Conservation (phyloP, 1,140 invertebrate genomes). For the Phymastichus coffea region DNA sequence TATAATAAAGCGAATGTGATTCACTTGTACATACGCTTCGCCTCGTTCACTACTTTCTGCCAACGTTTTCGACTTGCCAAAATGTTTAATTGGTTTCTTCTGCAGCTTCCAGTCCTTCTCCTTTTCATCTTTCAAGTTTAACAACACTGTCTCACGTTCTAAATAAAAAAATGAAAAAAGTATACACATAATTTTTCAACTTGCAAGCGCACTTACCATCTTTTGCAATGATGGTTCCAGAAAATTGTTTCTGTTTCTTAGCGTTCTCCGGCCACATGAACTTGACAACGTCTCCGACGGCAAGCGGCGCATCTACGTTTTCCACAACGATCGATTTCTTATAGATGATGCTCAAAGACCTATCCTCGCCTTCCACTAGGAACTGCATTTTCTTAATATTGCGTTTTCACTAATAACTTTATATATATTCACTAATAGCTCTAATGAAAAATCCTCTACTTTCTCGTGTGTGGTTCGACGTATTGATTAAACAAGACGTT, state of each 20-base stretch:
- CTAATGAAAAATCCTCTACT: no score
- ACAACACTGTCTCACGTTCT: no score
- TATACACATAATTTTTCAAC: no score
- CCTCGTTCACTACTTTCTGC: neutral
- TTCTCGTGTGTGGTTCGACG: no score
- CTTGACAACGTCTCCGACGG: neutral
- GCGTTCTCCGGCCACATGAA: neutral
- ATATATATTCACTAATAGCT: no score
- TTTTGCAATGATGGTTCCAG: neutral
- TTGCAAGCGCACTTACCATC: neutral
- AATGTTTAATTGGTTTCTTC: neutral
- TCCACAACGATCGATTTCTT: neutral
- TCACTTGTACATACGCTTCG: no score
- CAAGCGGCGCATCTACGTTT: neutral
- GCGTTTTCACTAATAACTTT: no score
- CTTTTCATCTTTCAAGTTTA: neutral
- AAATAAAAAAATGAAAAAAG: no score
- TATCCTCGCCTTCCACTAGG: neutral
- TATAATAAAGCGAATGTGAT: no score
- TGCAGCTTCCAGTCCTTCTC: neutral
- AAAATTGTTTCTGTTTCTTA: neutral
- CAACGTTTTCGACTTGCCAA: neutral
- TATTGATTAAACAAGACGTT: no score
- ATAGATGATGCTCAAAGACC: neutral
- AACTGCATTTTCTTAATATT: constrained; percentile 11